Conservation (phyloP, 1,140 invertebrate genomes). For the Ooceraea biroi region DNA sequence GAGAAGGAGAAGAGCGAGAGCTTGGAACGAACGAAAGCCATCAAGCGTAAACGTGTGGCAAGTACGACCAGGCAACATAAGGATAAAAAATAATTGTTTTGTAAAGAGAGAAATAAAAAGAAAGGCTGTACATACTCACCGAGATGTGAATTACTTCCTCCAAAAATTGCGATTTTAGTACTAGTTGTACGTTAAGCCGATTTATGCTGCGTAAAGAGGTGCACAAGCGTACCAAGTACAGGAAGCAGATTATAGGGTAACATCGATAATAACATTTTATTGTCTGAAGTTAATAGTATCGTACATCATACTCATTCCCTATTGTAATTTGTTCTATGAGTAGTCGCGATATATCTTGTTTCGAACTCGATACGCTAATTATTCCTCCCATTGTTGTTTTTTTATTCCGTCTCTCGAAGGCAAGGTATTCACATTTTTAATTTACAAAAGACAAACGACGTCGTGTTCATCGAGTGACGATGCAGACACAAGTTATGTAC, state of each 20-base stretch:
- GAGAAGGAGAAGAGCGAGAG: constrained; percentile 68
- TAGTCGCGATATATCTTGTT: constrained; percentile 58
- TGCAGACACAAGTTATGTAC: constrained; percentile 66
- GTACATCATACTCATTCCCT: constrained; percentile 80
- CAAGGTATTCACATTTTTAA: constrained; percentile 75
- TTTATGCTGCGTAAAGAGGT: constrained; percentile 1
- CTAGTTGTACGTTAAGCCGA: constrained; percentile 3
- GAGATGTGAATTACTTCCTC: constrained; percentile 4
- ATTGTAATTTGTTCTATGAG: constrained; percentile 71
- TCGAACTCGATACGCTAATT: constrained; percentile 65
- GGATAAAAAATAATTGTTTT: constrained; percentile 34
- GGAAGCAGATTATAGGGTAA: constrained; percentile 72
- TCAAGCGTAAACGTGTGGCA: constrained; percentile 61
- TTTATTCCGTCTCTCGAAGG: constrained; percentile 70
- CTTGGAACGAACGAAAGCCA: constrained; percentile 65
- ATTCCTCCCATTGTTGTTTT: constrained; percentile 66
- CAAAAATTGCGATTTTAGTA: not conserved
- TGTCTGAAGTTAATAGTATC: constrained; percentile 85
- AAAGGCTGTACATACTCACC: not conserved
- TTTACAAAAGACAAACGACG: constrained; percentile 77
- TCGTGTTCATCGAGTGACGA: constrained; percentile 64
- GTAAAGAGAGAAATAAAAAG: constrained; percentile 9
- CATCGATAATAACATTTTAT: constrained; percentile 87
- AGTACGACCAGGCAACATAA: constrained; percentile 20
- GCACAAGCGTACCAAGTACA: constrained; percentile 39